A percentile compares a stretch with the other conserved stretches of the same genome.
phyloP scores from a whole-genome alignment of 2,797 vertebrate genomes.

The Ctenopoma kingsleyae region DNA sequence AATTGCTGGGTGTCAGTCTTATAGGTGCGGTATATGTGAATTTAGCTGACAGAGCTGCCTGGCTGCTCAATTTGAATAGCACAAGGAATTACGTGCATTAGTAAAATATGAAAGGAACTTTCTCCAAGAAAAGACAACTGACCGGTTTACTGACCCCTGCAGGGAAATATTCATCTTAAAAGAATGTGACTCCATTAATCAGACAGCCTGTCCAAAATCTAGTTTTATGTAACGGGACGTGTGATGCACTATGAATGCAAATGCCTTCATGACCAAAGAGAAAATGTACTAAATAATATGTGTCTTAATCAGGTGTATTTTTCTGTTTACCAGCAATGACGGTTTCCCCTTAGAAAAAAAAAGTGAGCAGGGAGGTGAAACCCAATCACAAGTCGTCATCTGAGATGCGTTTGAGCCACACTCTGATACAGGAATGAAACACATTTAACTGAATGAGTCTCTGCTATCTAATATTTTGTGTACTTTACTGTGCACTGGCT shows the following conservation, averaged over 20 bases:
- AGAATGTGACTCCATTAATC: too few species aligned
- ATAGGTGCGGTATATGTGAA: neutral
- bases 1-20: constrained; percentile 24
- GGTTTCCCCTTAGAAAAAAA: constrained; percentile 4
- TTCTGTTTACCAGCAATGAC: neutral
- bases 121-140: neutral
- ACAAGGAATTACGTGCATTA: neutral
- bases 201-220: neutral
- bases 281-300: neutral
- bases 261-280: neutral
- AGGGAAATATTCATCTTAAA: too few species aligned
- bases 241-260: neutral
- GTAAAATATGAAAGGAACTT: neutral
- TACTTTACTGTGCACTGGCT: neutral
- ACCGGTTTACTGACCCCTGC: neutral
- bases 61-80: constrained; percentile 5
- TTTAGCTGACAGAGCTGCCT: constrained; percentile 3
- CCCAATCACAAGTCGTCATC: constrained; percentile 37
- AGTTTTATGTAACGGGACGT: neutral
- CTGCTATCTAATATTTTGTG: neutral
- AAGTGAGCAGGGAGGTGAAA: constrained; percentile 34
- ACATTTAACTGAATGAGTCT: neutral
- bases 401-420: constrained; percentile 26
- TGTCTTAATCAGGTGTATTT: neutral
- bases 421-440: constrained; percentile 7